phyloP scores from a whole-genome alignment of 2,113 vertebrate species.

The Oryctolagus cuniculus region mOryCun1.1 NC_091453.1:52109001-52109500 shows the following conservation, averaged over 20 bases:
- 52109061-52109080: not conserved
- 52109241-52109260: not conserved
- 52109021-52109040: conserved; percentile 1
- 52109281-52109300: not conserved
- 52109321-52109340: not conserved
- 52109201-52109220: not conserved
- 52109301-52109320: not conserved
- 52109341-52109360: not conserved
- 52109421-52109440: not conserved
- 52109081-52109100: conserved; percentile 20
- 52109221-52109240: not conserved
- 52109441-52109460: not conserved
- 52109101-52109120: not conserved
- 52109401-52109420: not conserved
- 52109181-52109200: not conserved
- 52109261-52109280: not conserved
- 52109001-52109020: not conserved
- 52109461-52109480: not conserved
- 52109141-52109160: not conserved
- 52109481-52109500: not conserved
- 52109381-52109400: not conserved
- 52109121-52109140: not conserved
- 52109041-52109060: not conserved
- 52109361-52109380: conserved; percentile 42
- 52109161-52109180: no score